Conservation (phyloP, 2,113 vertebrate genomes). For the Tympanuchus pallidicinctus region DNA sequence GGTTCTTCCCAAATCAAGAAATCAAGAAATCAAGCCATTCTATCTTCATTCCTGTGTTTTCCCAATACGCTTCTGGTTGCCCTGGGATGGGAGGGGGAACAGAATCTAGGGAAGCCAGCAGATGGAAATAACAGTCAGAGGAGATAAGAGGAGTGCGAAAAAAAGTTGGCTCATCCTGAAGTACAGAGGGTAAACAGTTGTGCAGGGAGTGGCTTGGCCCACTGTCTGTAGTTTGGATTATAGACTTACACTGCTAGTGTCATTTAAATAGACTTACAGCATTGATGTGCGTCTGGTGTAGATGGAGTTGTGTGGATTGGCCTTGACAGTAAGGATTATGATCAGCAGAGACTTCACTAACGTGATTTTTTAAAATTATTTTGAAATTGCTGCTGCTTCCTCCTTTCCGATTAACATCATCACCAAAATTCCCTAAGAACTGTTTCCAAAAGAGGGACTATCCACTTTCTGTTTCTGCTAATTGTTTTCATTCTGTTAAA, state of each 20-base stretch:
- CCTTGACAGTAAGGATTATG: neutral
- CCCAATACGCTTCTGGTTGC: neutral
- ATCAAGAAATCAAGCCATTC: neutral
- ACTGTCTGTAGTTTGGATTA: neutral
- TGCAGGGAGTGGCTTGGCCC: neutral
- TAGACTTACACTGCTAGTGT: neutral
- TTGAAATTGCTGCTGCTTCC: neutral
- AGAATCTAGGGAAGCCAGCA: neutral
- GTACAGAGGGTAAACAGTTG: neutral
- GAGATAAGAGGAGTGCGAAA: neutral
- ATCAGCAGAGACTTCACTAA: neutral
- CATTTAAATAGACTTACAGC: neutral
- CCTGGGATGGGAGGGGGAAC: neutral
- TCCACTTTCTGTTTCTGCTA: neutral
- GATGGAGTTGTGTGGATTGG: neutral
- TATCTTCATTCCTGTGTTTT: neutral
- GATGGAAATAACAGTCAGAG: neutral
- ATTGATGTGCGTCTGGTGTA: neutral
- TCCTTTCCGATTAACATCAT: neutral
- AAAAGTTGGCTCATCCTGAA: neutral
- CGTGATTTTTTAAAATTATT: neutral
- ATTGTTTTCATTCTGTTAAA: neutral
- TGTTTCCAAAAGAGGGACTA: neutral
- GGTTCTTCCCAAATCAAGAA: neutral
- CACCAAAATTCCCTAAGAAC: neutral